Evolutionary conservation across 2,888 invertebrate genomes (phyloP).

Genomic region (Eupithecia abbreviata): DNA sequence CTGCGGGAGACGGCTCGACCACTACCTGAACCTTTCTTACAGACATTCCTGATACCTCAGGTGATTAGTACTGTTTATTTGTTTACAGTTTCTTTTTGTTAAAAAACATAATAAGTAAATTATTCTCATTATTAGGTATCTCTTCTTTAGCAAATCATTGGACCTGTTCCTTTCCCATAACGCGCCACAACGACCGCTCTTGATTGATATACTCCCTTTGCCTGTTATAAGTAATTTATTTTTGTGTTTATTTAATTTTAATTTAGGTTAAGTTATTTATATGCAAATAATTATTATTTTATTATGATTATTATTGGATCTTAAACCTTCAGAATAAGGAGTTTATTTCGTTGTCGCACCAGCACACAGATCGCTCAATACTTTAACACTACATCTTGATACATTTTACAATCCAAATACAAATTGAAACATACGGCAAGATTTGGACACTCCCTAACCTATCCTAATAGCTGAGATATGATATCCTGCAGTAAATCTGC

Average conservation of each 20-base stretch:
- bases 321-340: neutral
- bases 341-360: neutral
- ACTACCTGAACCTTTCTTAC: neutral
- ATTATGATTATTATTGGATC: no score
- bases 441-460: neutral
- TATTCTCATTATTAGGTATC: no score
- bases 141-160: neutral
- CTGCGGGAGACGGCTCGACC: conserved; percentile 11
- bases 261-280: no score
- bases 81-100: no score
- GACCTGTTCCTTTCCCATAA: neutral
- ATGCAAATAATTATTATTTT: no score
- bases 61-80: no score
- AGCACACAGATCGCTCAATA: neutral
- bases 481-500: neutral
- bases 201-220: neutral
- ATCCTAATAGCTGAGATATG: neutral
- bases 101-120: no score
- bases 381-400: neutral
- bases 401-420: neutral
- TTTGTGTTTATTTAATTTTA: no score
- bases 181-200: neutral
- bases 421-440: conserved; percentile 3
- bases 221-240: no score
- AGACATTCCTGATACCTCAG: no score